phyloP scores from a whole-genome alignment of 2,888 invertebrate genomes.

The Thumatha senex region DNA sequence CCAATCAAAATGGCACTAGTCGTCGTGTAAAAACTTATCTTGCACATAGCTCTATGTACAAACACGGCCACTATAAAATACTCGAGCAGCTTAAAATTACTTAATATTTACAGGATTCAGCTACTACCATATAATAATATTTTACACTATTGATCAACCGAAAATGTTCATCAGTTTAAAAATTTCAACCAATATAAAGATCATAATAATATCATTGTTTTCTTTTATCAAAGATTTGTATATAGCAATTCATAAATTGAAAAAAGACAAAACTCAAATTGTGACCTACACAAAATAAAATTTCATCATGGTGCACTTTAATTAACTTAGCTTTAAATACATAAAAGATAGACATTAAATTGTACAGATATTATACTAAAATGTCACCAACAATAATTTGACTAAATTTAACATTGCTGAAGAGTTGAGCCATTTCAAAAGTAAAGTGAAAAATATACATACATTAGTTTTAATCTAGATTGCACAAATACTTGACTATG shows the following conservation, averaged over 20 bases:
- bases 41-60: conserved; percentile 55
- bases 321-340: conserved; percentile 11
- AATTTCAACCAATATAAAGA: conserved; percentile 14
- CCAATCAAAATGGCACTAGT: conserved; percentile 68
- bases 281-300: conserved; percentile 22
- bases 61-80: conserved; percentile 54
- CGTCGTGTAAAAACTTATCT: conserved; percentile 70
- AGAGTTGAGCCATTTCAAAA: conserved; percentile 13
- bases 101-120: conserved; percentile 47
- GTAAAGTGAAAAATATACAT: conserved; percentile 15
- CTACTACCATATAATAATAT: conserved; percentile 31
- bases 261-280: conserved; percentile 4
- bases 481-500: conserved; percentile 31
- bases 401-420: conserved; percentile 3
- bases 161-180: background rate
- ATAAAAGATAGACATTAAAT: conserved; percentile 2
- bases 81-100: conserved; percentile 35
- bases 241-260: background rate
- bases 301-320: conserved; percentile 15
- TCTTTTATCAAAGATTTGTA: conserved; percentile 8
- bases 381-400: conserved; percentile 16
- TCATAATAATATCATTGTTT: conserved; percentile 11
- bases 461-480: conserved; percentile 25
- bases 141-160: too few relatives aligned
- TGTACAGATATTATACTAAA: conserved; percentile 16